Conservation (phyloP, 2,113 vertebrate species). For the Callipepla squamata region DNA sequence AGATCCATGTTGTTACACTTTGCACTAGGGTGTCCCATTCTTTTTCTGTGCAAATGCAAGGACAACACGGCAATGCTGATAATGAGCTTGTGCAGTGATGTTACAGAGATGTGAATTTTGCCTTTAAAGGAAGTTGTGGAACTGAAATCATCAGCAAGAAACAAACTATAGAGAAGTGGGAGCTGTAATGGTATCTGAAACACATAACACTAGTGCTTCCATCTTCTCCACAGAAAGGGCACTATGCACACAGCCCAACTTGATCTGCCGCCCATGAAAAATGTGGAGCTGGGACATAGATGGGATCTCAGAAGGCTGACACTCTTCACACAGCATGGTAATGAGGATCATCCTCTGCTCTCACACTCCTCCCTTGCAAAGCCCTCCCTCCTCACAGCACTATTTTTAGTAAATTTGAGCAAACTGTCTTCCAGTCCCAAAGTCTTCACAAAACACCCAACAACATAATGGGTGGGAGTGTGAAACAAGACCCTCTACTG, state of each 20-base stretch:
- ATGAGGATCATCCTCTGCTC: background rate
- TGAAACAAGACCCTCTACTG: background rate
- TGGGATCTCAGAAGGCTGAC: background rate
- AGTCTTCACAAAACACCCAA: slow-evolving; percentile 4
- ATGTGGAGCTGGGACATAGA: background rate
- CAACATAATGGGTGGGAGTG: background rate
- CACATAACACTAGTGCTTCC: background rate
- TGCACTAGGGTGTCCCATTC: background rate
- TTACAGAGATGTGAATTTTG: background rate
- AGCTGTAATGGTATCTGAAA: background rate
- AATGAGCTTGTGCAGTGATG: background rate
- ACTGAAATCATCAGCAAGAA: background rate
- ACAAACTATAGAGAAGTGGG: background rate
- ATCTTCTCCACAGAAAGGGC: background rate
- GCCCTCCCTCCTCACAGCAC: background rate
- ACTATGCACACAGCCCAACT: background rate
- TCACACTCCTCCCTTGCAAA: slow-evolving; percentile 4
- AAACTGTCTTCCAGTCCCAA: background rate
- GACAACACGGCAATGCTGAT: background rate
- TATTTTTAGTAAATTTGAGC: slow-evolving; percentile 47
- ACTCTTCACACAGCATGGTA: slow-evolving; percentile 2
- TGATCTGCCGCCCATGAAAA: background rate
- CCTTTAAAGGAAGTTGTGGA: background rate
- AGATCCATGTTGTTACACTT: background rate
- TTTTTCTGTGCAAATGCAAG: background rate